Percentiles rank a stretch among this genome's conserved stretches.
Conservation (phyloP, 2,888 invertebrate genomes). For the Cactoblastis cactorum region DNA sequence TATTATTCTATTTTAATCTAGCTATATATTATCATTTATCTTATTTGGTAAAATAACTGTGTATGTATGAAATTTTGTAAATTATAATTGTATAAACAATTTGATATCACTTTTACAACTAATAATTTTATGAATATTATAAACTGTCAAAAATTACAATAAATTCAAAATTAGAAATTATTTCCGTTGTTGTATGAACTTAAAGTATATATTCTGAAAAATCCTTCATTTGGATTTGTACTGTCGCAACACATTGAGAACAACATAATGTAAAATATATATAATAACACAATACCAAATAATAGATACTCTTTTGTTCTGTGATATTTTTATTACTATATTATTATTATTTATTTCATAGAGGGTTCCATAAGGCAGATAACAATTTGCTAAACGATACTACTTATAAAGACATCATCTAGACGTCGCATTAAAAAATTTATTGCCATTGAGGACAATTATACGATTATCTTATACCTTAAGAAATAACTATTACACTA, state of each 20-base stretch:
- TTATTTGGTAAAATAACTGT: too few species aligned
- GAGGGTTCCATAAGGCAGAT: constrained; percentile 20
- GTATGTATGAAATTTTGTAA: too few species aligned
- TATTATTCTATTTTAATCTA: too few species aligned
- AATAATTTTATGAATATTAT: too few species aligned
- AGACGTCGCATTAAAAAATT: background rate
- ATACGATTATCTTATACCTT: background rate
- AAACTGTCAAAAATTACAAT: background rate
- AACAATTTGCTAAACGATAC: background rate
- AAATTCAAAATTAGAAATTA: too few species aligned
- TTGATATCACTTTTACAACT: too few species aligned
- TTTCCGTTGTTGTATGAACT: background rate
- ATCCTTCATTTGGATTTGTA: background rate
- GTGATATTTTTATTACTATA: too few species aligned
- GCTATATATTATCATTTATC: too few species aligned
- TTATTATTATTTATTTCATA: background rate
- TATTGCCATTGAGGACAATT: too few species aligned
- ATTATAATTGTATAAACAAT: too few species aligned
- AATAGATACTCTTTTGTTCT: constrained; percentile 2
- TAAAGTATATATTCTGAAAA: background rate
- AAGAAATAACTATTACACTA: background rate
- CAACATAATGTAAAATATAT: too few species aligned
- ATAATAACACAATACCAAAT: background rate
- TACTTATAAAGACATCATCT: background rate
- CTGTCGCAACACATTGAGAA: too few species aligned